Evolutionary conservation across 2,797 vertebrate genomes (phyloP).

Genomic region (Cetoscarus ocellatus): DNA sequence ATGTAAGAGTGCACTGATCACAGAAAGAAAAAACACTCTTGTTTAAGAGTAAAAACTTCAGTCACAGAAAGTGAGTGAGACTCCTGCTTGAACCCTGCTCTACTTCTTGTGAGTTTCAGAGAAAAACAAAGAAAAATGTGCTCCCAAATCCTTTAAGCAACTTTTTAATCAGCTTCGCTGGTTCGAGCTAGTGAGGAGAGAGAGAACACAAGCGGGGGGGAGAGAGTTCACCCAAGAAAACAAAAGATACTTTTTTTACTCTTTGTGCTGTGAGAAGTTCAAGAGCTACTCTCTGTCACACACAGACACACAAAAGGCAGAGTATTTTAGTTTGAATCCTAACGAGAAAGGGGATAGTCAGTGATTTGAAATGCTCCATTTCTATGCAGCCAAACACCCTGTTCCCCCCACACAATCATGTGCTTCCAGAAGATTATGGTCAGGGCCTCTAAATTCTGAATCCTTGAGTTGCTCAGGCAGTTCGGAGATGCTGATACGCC

Average conservation of each 20-base stretch:
- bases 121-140: slow-evolving; percentile 61
- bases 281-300: slow-evolving; percentile 1
- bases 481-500: slow-evolving; percentile 18
- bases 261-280: slow-evolving; percentile 60
- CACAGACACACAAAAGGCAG: slow-evolving; percentile 1
- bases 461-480: slow-evolving; percentile 19
- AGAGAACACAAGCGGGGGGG: slow-evolving; percentile 1
- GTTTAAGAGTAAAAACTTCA: slow-evolving; percentile 49
- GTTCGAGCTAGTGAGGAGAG: slow-evolving; percentile 25
- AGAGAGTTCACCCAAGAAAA: slow-evolving; percentile 61
- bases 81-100: slow-evolving; percentile 42
- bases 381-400: slow-evolving; percentile 53
- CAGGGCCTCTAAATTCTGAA: slow-evolving; percentile 38
- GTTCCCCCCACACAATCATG: slow-evolving; percentile 38
- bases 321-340: slow-evolving; percentile 64
- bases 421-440: slow-evolving; percentile 57
- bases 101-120: slow-evolving; percentile 60
- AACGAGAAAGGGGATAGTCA: slow-evolving; percentile 64
- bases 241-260: slow-evolving; percentile 61
- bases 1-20: slow-evolving; percentile 32
- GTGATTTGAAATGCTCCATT: slow-evolving; percentile 63
- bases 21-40: slow-evolving; percentile 36
- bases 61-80: slow-evolving; percentile 21
- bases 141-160: slow-evolving; percentile 62
- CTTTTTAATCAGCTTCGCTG: slow-evolving; percentile 69